Evolutionary conservation across 2,888 invertebrate genomes (phyloP).

Genomic region (Caenorhabditis parvicauda): DNA sequence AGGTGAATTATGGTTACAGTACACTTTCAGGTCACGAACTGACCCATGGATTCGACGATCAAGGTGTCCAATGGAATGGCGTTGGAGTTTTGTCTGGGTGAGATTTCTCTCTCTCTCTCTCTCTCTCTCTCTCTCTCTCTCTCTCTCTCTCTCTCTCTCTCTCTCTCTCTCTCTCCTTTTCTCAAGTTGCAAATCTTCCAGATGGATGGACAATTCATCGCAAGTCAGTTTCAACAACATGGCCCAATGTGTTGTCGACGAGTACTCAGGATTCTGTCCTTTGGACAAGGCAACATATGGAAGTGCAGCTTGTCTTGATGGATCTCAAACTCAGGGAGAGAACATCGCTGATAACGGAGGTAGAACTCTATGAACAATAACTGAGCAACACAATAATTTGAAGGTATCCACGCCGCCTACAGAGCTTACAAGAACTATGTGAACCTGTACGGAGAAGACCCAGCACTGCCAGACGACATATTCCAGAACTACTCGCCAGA

Average conservation of each 20-base stretch:
- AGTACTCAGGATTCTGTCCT: slow-evolving; percentile 49
- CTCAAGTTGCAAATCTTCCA: background rate
- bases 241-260: slow-evolving; percentile 50
- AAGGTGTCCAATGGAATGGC: slow-evolving; percentile 56
- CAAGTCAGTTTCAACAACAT: slow-evolving; percentile 34
- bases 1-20: background rate
- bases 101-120: background rate
- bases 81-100: slow-evolving; percentile 40
- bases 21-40: slow-evolving; percentile 76
- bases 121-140: background rate
- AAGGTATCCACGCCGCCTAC: slow-evolving; percentile 62
- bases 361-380: background rate
- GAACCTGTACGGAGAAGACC: slow-evolving; percentile 48
- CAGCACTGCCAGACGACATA: slow-evolving; percentile 45
- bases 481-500: slow-evolving; percentile 39
- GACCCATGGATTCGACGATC: slow-evolving; percentile 91
- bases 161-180: background rate
- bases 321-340: slow-evolving; percentile 68
- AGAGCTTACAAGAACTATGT: slow-evolving; percentile 51
- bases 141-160: background rate
- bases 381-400: slow-evolving; percentile 53
- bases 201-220: slow-evolving; percentile 50
- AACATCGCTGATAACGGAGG: slow-evolving; percentile 69
- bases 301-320: slow-evolving; percentile 54
- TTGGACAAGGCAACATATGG: slow-evolving; percentile 39